Percentiles rank a stretch among this genome's conserved stretches.
phyloP scores from a whole-genome alignment of 2,113 vertebrate genomes.

The Syngnathoides biaculeatus region DNA sequence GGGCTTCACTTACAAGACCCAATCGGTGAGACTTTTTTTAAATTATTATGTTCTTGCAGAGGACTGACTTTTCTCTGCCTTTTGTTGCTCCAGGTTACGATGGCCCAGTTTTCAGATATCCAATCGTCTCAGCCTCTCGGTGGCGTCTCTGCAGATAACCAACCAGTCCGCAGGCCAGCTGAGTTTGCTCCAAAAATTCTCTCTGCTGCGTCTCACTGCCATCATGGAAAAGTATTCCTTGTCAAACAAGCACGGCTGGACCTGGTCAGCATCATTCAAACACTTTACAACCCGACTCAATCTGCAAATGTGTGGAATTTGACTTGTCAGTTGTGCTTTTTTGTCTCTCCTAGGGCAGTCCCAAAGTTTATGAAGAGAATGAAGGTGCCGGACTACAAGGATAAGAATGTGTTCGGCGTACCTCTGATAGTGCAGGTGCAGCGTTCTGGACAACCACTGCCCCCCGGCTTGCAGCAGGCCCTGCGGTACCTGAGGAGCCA shows the following conservation, averaged over 20 bases:
- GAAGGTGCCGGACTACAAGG: conserved; percentile 96
- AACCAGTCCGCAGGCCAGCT: conserved; percentile 91
- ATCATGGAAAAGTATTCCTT: conserved; percentile 96
- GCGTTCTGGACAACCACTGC: conserved; percentile 91
- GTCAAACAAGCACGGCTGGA: conserved; percentile 97
- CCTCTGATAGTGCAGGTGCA: conserved; percentile 94
- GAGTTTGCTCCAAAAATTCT: conserved; percentile 91
- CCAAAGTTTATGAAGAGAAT: conserved; percentile 99
- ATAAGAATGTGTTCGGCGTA: conserved; percentile 95
- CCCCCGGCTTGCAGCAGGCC: conserved; percentile 92
- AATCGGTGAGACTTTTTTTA: conserved; percentile 77
- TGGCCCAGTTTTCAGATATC: conserved; percentile 95
- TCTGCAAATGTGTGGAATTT: neutral
- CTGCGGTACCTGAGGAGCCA: conserved; percentile 86
- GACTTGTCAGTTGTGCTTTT: conserved; percentile 3
- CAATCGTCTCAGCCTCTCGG: conserved; percentile 79
- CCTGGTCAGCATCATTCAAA: conserved; percentile 79
- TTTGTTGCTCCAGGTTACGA: conserved; percentile 70
- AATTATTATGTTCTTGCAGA: neutral
- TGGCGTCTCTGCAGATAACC: conserved; percentile 85
- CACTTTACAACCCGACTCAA: neutral
- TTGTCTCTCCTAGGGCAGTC: conserved; percentile 81
- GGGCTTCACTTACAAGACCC: conserved; percentile 90
- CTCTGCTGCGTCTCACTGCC: conserved; percentile 90
- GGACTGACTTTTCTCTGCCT: neutral